Evolutionary conservation across 2,113 vertebrate genomes (phyloP), one percentile per base, ranked within the genome.

Genomic region (Clupea harengus): DNA sequence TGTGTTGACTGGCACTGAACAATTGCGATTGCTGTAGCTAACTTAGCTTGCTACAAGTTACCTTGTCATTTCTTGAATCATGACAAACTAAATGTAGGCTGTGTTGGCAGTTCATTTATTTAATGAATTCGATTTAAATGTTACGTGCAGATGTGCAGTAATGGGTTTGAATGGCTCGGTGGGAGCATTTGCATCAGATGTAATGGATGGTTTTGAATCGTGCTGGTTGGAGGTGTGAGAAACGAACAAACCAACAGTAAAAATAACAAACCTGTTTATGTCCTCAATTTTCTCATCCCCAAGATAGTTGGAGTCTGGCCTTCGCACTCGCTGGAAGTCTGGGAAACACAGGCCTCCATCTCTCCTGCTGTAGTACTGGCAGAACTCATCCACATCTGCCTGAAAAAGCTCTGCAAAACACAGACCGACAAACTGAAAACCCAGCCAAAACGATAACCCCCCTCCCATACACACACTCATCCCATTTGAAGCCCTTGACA

Each of bases 371-470:
- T 99, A 97, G 92, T 97, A 97, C 91, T 97, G 98, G 94, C 98
- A 99, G 95, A 99, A 99, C 90, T 99, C 98, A 88, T 99, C 98
- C 88, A 97, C 97, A 90, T 98, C 97, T 45, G 97, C 98, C 95
- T 98, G 98, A 93, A 99, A 97, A 86, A 98, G 96, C 93, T 98
- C 98, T 99, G 94, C 87, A 90, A 95, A 93, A 84, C 92, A 84
- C 92, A 92, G 85, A 94, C 92, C 95, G 45, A 93, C 85, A 94
- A 20, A 89, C 89, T 94, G 88, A 13, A 15, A 7, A 89, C 46
- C 82, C 86, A 90, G 64, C n/a, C 11, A 67, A 87, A 32, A 89
- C 67, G 49, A 39, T 81, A 49, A 50, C 84, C 64, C 20, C 4
- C 18, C 49, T 28, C 47, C 22, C 8, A 64, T 86, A 88, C 84